Percentiles rank a stretch among this genome's conserved stretches.
Evolutionary conservation across 2,888 invertebrate species (phyloP).

Genomic region (Epistrophella euchroma): DNA sequence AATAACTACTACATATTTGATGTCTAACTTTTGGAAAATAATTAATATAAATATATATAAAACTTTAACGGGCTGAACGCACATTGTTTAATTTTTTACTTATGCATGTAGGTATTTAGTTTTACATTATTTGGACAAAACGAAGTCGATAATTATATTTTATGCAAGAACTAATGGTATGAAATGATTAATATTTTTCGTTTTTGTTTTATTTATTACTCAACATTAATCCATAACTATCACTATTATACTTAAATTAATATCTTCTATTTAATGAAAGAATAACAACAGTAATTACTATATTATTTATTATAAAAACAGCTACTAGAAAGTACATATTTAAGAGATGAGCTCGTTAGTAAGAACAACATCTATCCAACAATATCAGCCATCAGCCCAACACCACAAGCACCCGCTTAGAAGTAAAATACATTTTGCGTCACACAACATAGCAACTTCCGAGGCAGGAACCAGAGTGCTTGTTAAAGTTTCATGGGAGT

Average conservation of each 20-base stretch:
- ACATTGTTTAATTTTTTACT: too few species aligned
- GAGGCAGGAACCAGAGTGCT: constrained; percentile 38
- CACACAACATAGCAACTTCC: constrained; percentile 45
- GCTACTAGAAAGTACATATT: constrained; percentile 3
- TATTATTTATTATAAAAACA: constrained; percentile 9
- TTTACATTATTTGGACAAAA: too few species aligned
- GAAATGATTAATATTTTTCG: neutral
- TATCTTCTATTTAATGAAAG: constrained; percentile 5
- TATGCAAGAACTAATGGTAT: too few species aligned
- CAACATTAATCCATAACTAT: neutral
- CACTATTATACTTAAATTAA: neutral
- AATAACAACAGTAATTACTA: constrained; percentile 1
- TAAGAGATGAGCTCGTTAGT: constrained; percentile 18
- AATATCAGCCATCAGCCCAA: neutral
- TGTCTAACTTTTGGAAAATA: too few species aligned
- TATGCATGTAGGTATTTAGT: too few species aligned
- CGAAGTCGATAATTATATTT: too few species aligned
- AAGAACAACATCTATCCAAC: constrained; percentile 15
- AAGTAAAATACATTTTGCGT: constrained; percentile 35
- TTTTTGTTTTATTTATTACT: neutral
- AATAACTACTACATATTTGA: too few species aligned
- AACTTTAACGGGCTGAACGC: too few species aligned
- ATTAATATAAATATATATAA: too few species aligned
- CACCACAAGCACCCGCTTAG: neutral
- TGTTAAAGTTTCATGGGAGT: constrained; percentile 42